phyloP scores from a whole-genome alignment of 2,888 invertebrate genomes.

The Drosophila robusta region DNA sequence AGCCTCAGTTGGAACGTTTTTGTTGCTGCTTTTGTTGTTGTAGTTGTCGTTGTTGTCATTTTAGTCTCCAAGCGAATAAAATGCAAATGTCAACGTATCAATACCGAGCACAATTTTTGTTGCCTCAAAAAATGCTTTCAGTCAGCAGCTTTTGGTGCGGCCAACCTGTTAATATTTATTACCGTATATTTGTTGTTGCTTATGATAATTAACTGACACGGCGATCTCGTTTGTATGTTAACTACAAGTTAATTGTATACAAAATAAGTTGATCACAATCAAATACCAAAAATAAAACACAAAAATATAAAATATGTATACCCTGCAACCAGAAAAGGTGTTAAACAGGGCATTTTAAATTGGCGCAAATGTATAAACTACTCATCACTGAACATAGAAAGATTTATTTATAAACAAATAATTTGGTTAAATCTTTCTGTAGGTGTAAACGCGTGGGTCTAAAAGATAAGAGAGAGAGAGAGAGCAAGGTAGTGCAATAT shows the following conservation, averaged over 20 bases:
- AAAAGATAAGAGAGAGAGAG: no score
- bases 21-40: not conserved
- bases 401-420: no score
- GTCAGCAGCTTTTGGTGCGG: slow-evolving; percentile 22
- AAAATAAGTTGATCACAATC: slow-evolving; percentile 45
- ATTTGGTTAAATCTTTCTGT: no score
- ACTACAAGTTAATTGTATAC: slow-evolving; percentile 49
- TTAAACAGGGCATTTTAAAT: not conserved
- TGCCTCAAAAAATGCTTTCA: slow-evolving; percentile 10
- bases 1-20: not conserved
- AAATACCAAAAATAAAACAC: slow-evolving; percentile 11
- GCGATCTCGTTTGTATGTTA: slow-evolving; percentile 59
- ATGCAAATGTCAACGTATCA: slow-evolving; percentile 67
- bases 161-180: slow-evolving; percentile 43
- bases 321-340: not conserved
- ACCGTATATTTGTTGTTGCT: slow-evolving; percentile 35
- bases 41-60: not conserved
- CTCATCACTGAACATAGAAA: no score
- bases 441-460: no score
- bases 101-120: slow-evolving; percentile 11
- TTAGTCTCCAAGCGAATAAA: not conserved
- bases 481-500: no score
- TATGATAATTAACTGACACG: slow-evolving; percentile 39
- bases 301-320: slow-evolving; percentile 10
- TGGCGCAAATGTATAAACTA: not conserved